Evolutionary conservation across 1,140 invertebrate species (phyloP), one percentile per base, ranked within the genome.

Genomic region (Acromyrmex heyeri): DNA sequence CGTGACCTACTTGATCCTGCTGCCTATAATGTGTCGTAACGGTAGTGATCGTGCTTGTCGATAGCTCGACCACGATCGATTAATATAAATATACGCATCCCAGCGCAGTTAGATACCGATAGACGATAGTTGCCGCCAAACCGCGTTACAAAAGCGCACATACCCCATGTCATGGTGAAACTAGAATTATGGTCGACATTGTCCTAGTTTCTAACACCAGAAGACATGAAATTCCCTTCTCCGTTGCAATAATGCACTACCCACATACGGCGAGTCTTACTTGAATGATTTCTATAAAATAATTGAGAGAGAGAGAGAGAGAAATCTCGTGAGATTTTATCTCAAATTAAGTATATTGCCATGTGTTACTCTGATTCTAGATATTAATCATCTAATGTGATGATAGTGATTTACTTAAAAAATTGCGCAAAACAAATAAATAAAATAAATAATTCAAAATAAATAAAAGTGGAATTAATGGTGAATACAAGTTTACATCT

Each of bases 171-270:
- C 81, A 81, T n/a, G 62, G 50, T 55, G 81, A 38, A 79, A 85
- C 82, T 90, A 85, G 89, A 91, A 87, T 91, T 91, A 91, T 86
- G 76, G 53, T 48, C 90, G 89, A 91, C 90, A 91, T 91, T 91
- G 90, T 91, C 90, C 90, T 69, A 91, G 89, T 91, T 91, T 90
- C 86, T 83, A 73, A 62, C 38, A 75, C 62, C 38, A 62, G 73
- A 53, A 69, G 44, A 81, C 67, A 83, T 64, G 69, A 79, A 67
- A 90, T 91, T 78, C 82, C 83, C 76, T 88, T 91, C 90, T 90
- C 73, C 61, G 64, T 62, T 55, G 78, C 72, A 64, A 87, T 86
- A 87, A 87, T 76, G 48, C 78, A 85, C 67, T 44, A 82, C 67
- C 78, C 65, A 82, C 77, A 48, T 48, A 24, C 69, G 21, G 30